These are phyloP conservation scores for Nematolebias whitei DNA, from an alignment of 2,113 vertebrate species.

Conservation along the genomic window DNA sequence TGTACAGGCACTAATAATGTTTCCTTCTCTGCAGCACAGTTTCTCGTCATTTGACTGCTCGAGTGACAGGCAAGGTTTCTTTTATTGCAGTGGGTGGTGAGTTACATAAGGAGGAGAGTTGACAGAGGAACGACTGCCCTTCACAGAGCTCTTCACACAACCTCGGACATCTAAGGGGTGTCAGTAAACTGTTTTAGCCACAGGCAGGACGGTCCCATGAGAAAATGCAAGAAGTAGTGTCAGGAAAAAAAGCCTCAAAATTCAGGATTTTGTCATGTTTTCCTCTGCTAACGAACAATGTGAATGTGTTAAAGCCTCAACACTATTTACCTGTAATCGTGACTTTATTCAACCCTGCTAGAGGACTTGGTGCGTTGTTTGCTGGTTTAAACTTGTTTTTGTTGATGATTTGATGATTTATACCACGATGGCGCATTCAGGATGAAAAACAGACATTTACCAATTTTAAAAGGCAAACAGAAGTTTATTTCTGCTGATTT, in stretches of 20 bases:
- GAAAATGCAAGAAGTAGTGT: neutral
- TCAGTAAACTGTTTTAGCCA: neutral
- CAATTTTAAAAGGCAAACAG: no score
- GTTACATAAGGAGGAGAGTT: conserved; percentile 39
- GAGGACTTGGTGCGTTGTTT: no score
- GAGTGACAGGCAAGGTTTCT: conserved; percentile 43
- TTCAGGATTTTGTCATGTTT: neutral
- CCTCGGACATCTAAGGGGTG: conserved; percentile 21
- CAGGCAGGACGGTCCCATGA: no score
- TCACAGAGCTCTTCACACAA: conserved; percentile 12
- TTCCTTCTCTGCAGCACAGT: conserved; percentile 27
- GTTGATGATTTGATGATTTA: no score
- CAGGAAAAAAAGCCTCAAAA: neutral
- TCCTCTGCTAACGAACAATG: no score
- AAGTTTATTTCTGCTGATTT: no score
- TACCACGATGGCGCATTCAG: no score
- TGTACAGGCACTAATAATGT: conserved; percentile 24
- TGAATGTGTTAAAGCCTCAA: neutral
- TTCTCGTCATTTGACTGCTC: conserved; percentile 22
- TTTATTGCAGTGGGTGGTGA: conserved; percentile 53
- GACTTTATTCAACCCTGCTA: no score
- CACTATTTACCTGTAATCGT: no score
- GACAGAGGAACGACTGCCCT: conserved; percentile 44
- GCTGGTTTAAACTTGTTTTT: no score
- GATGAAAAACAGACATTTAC: no score